Conservation (phyloP, 2,113 vertebrate genomes). For the Hemibagrus wyckioides region DNA sequence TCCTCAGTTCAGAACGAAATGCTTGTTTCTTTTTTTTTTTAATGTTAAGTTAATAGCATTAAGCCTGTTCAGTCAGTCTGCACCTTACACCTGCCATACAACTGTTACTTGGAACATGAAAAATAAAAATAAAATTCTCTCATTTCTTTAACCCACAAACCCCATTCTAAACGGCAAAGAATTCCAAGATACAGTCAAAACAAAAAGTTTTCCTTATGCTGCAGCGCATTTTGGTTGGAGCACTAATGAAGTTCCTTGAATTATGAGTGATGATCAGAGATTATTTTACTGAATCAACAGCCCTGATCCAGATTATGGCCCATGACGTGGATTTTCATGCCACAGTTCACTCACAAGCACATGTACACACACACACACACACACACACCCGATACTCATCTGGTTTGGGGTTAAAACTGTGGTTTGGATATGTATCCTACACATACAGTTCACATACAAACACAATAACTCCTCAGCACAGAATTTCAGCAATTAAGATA, state of each 20-base stretch:
- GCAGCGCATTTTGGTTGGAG: background rate
- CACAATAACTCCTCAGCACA: conserved; percentile 42
- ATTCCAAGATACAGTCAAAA: conserved; percentile 81
- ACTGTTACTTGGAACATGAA: conserved; percentile 72
- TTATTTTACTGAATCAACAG: conserved; percentile 6
- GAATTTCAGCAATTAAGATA: conserved; percentile 29
- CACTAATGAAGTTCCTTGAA: background rate
- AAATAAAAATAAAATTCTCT: conserved; percentile 17
- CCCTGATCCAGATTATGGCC: background rate
- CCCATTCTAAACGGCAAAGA: conserved; percentile 65
- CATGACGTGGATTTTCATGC: conserved; percentile 19
- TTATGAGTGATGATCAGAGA: background rate
- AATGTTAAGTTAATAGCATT: conserved; percentile 42
- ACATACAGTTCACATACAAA: conserved; percentile 47
- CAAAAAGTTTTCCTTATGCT: conserved; percentile 64
- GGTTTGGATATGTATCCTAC: conserved; percentile 43
- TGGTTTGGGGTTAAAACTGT: conserved; percentile 37
- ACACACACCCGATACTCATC: background rate
- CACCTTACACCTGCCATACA: conserved; percentile 56
- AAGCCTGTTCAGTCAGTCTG: conserved; percentile 65
- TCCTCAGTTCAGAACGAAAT: conserved; percentile 56
- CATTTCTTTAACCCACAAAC: conserved; percentile 33
- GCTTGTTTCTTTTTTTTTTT: conserved; percentile 56
- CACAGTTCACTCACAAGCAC: conserved; percentile 10
- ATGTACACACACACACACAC: background rate